phyloP scores from a whole-genome alignment of 2,113 vertebrate genomes.

The Poeciliopsis retropinna region DNA sequence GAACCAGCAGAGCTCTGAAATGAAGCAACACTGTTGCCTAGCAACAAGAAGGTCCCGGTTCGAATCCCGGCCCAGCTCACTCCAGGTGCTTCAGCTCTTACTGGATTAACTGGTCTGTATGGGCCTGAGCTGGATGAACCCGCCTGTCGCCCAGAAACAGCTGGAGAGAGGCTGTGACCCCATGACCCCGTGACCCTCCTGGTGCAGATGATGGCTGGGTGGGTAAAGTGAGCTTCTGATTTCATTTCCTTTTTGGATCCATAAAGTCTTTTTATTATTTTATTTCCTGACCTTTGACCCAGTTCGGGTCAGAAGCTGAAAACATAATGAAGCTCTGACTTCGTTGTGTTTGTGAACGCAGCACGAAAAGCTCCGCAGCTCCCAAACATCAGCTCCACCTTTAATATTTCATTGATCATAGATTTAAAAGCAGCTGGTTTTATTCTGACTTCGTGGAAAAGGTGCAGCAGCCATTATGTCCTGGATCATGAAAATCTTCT shows the following conservation, averaged over 20 bases:
- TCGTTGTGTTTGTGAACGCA: not conserved
- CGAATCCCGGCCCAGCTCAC: too few relatives aligned
- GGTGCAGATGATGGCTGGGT: too few relatives aligned
- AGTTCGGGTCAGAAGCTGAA: not conserved
- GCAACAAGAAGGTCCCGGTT: too few relatives aligned
- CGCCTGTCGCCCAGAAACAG: too few relatives aligned
- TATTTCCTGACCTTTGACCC: not conserved
- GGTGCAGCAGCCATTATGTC: not conserved
- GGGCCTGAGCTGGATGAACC: too few relatives aligned
- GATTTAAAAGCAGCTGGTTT: not conserved
- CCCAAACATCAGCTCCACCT: not conserved
- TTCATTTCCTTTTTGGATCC: too few relatives aligned
- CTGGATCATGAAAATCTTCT: not conserved
- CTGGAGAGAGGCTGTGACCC: too few relatives aligned
- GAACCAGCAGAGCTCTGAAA: not conserved
- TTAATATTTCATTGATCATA: not conserved
- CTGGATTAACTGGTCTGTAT: too few relatives aligned
- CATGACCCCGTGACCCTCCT: too few relatives aligned
- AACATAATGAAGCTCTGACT: not conserved
- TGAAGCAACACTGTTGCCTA: too few relatives aligned
- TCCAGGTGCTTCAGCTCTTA: too few relatives aligned
- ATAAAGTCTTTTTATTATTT: not conserved
- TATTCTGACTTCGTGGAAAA: not conserved
- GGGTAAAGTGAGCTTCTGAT: too few relatives aligned
- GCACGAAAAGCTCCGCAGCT: not conserved